A percentile compares a stretch with the other conserved stretches of the same genome.
These are phyloP conservation scores for Oligia fasciuncula DNA, from an alignment of 2,888 invertebrate species.

Conservation along the genomic window DNA sequence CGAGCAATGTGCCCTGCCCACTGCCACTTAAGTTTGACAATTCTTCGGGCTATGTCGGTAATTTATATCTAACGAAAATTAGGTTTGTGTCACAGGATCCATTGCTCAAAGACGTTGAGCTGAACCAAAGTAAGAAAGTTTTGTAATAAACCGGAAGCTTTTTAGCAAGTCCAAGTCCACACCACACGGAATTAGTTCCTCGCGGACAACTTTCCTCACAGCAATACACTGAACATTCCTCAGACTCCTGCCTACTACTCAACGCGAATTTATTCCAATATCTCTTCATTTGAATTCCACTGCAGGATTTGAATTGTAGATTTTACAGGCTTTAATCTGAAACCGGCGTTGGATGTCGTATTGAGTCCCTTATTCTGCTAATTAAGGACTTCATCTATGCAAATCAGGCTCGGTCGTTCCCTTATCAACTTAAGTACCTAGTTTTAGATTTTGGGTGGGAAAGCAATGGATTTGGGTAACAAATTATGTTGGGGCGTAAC, in stretches of 20 bases:
- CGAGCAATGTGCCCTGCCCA: too few species aligned
- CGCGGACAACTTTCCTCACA: slow-evolving; percentile 1
- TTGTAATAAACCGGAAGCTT: not conserved
- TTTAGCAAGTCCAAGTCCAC: not conserved
- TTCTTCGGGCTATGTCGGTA: too few species aligned
- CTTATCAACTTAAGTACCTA: slow-evolving; percentile 21
- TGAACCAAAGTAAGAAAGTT: not conserved
- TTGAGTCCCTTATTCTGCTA: slow-evolving; percentile 79
- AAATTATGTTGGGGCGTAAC: too few species aligned
- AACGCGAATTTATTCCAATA: slow-evolving; percentile 45
- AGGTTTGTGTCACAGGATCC: too few species aligned
- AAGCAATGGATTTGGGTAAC: not conserved
- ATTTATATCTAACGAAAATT: too few species aligned
- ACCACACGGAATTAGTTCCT: slow-evolving; percentile 6
- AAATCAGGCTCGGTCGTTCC: slow-evolving; percentile 25
- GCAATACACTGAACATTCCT: slow-evolving; percentile 11
- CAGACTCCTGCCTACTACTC: slow-evolving; percentile 24
- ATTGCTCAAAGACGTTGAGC: too few species aligned
- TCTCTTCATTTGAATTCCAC: slow-evolving; percentile 82
- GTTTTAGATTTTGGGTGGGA: not conserved
- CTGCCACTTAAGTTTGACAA: too few species aligned
- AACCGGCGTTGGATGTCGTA: slow-evolving; percentile 79
- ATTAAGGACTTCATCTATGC: slow-evolving; percentile 77
- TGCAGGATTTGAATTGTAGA: slow-evolving; percentile 87
- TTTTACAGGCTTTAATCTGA: slow-evolving; percentile 87